Evolutionary conservation across 2,113 vertebrate genomes (phyloP).

Genomic region (Tupaia chinensis): DNA sequence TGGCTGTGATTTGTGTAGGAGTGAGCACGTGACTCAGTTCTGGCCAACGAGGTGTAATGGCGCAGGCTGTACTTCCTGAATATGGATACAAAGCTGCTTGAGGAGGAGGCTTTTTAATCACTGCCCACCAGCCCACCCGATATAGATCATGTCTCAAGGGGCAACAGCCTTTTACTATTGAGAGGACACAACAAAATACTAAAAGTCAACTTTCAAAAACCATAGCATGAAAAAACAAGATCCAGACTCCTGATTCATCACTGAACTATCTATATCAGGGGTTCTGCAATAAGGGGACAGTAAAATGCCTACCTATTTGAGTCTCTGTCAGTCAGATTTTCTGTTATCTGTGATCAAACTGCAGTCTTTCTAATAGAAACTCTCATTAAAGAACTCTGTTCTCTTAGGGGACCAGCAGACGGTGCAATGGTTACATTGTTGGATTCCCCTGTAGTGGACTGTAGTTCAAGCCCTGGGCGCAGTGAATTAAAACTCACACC

Average conservation of each 20-base stretch:
- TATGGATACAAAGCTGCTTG: background rate
- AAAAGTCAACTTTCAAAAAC: conserved; percentile 34
- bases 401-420: too few relatives aligned
- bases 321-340: conserved; percentile 54
- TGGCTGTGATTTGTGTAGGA: background rate
- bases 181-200: background rate
- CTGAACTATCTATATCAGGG: background rate
- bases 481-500: too few relatives aligned
- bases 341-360: conserved; percentile 47
- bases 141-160: background rate
- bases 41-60: background rate
- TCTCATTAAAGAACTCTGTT: conserved; percentile 50
- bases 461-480: too few relatives aligned
- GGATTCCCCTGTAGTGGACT: too few relatives aligned
- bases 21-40: background rate
- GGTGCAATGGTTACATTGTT: too few relatives aligned
- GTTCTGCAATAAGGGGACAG: conserved; percentile 27
- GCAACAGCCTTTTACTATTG: background rate
- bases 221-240: conserved; percentile 57
- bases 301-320: conserved; percentile 58
- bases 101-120: background rate
- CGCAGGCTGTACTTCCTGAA: background rate
- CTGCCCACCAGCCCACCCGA: background rate
- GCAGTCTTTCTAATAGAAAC: conserved; percentile 40
- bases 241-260: conserved; percentile 23